Percentiles rank a stretch among this genome's conserved stretches.
phyloP scores from a whole-genome alignment of 35 echinoderm and acorn worm species.

The Apostichopus japonicus region DNA sequence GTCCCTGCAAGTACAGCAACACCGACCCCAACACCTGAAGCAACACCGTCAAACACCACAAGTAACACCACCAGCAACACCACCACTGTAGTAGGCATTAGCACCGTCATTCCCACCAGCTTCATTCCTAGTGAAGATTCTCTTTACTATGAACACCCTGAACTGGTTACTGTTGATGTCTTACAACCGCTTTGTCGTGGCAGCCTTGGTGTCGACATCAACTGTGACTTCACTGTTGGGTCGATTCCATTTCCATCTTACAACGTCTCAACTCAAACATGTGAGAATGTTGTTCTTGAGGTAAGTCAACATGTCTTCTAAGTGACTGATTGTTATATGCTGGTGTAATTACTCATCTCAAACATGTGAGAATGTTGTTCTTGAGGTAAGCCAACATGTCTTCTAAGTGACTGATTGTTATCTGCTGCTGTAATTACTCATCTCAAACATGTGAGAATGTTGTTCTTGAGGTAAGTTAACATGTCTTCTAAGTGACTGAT shows the following conservation, averaged over 20 bases:
- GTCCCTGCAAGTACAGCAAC: neutral
- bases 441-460: too few species aligned
- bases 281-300: slow-evolving; percentile 72
- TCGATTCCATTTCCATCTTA: slow-evolving; percentile 70
- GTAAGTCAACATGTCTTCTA: slow-evolving; percentile 35
- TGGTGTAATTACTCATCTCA: neutral
- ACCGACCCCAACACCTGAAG: neutral
- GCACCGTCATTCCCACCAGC: neutral
- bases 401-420: neutral
- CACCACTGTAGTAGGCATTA: neutral
- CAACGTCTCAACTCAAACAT: slow-evolving; percentile 56
- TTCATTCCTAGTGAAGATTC: neutral
- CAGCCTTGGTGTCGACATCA: slow-evolving; percentile 35
- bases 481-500: neutral
- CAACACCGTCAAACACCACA: slow-evolving; percentile 9
- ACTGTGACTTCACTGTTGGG: slow-evolving; percentile 57
- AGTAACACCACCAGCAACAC: slow-evolving; percentile 21
- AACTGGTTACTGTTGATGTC: slow-evolving; percentile 55
- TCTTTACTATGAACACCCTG: slow-evolving; percentile 55
- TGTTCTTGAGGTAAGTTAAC: too few species aligned
- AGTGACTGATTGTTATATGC: neutral
- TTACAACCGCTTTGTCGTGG: slow-evolving; percentile 56
- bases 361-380: neutral
- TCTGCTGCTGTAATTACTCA: neutral
- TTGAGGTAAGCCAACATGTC: neutral